Conservation (phyloP, 2,888 invertebrate genomes). For the Notodonta ziczac region DNA sequence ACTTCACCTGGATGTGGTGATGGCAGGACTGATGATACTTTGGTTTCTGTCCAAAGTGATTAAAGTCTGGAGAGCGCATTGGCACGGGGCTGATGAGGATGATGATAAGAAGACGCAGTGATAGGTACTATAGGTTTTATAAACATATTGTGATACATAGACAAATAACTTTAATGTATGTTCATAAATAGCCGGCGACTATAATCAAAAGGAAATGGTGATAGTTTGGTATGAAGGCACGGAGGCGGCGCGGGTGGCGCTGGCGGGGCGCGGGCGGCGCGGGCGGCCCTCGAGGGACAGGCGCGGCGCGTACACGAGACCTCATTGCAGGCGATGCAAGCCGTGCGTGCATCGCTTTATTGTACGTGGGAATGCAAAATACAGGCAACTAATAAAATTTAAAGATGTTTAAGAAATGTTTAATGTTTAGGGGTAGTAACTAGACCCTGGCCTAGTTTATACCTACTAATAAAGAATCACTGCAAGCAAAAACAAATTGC, state of each 20-base stretch:
- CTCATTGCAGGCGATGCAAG: background rate
- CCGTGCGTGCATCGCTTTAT: background rate
- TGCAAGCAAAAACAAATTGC: too few relatives aligned
- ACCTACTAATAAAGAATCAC: too few relatives aligned
- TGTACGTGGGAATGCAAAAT: background rate
- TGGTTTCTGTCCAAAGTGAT: constrained; percentile 59
- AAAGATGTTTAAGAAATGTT: too few relatives aligned
- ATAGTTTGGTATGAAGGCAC: background rate
- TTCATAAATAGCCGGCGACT: background rate
- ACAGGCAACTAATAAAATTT: background rate
- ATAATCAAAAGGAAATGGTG: constrained; percentile 8
- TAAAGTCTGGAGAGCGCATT: constrained; percentile 51
- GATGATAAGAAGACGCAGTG: constrained; percentile 45
- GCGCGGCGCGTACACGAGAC: background rate
- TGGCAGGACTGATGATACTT: constrained; percentile 38
- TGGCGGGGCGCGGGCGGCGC: background rate
- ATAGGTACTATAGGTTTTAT: background rate
- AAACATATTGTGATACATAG: background rate
- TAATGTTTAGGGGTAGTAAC: too few relatives aligned
- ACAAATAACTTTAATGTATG: background rate
- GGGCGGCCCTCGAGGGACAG: background rate
- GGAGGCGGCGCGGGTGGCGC: background rate
- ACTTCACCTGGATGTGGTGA: constrained; percentile 49
- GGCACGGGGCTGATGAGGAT: constrained; percentile 33
- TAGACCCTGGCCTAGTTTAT: too few relatives aligned